A percentile compares a stretch with the other conserved stretches of the same genome.
Evolutionary conservation across 2,888 invertebrate species (phyloP).

Genomic region (Amblyjoppa fuscipennis): DNA sequence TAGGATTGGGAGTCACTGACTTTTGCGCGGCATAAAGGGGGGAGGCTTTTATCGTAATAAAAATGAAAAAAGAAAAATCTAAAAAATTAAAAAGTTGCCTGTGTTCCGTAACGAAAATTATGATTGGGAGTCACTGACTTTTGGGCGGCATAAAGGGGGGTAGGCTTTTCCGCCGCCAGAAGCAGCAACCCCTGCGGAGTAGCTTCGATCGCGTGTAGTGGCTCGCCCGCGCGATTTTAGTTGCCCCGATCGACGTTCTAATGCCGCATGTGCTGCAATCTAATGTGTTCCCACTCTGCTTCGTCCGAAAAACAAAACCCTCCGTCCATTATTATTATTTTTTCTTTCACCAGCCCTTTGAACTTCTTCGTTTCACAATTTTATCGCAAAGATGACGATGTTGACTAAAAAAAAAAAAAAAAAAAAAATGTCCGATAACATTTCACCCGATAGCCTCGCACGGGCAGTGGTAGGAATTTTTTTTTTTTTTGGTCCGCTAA

Average conservation of each 20-base stretch:
- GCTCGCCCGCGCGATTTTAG: constrained; percentile 57
- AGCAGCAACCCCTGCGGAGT: constrained; percentile 52
- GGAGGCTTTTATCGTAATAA: too few species aligned
- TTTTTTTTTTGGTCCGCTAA: not conserved
- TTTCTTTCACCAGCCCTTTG: not conserved
- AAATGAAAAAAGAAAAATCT: too few species aligned
- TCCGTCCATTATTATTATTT: not conserved
- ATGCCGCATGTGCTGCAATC: constrained; percentile 2
- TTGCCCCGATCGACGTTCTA: constrained; percentile 17
- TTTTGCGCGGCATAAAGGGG: too few species aligned
- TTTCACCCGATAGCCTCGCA: not conserved
- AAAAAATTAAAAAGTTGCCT: too few species aligned
- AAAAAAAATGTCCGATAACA: not conserved
- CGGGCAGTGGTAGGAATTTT: not conserved
- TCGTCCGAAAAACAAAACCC: not conserved
- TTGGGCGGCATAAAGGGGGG: constrained; percentile 44
- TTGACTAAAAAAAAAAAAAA: not conserved
- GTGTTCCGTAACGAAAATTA: not conserved
- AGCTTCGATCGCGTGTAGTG: constrained; percentile 68
- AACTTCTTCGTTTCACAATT: not conserved
- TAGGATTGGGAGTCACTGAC: too few species aligned
- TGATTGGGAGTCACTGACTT: constrained; percentile 63
- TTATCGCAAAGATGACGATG: not conserved
- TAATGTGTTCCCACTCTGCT: not conserved
- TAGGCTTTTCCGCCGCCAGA: constrained; percentile 52